These are phyloP conservation scores for Sminthurides aquaticus DNA, from an alignment of 2,888 invertebrate species.

Conservation along the genomic window DNA sequence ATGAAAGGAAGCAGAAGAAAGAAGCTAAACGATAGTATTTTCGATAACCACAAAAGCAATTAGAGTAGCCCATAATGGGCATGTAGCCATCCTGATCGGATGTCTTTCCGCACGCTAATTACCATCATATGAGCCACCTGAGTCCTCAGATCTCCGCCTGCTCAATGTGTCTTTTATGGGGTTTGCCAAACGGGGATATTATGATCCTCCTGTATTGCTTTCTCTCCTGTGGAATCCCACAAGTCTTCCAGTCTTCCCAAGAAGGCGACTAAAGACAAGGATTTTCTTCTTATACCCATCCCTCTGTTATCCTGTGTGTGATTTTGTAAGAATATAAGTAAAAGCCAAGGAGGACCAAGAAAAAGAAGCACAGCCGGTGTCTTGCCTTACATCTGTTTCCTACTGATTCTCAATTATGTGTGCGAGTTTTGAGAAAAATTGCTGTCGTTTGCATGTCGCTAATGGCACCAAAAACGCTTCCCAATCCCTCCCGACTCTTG, in stretches of 20 bases:
- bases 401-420: not conserved
- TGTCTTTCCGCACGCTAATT: constrained; percentile 39
- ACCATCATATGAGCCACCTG: constrained; percentile 38
- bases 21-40: no score
- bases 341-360: not conserved
- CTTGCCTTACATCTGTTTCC: not conserved
- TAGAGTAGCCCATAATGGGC: constrained; percentile 35
- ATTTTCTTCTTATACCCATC: no score
- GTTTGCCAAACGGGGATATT: no score
- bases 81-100: constrained; percentile 33
- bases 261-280: no score
- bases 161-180: constrained; percentile 33
- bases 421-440: constrained; percentile 20
- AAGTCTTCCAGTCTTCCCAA: no score
- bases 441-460: constrained; percentile 30
- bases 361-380: not conserved
- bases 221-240: not conserved
- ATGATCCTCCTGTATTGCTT: not conserved
- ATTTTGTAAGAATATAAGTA: no score
- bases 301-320: no score
- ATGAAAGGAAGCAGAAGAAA: no score
- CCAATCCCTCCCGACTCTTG: not conserved
- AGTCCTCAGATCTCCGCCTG: constrained; percentile 25
- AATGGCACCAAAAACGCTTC: constrained; percentile 11
- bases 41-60: constrained; percentile 39